Percentiles rank a stretch among this genome's conserved stretches.
phyloP scores from a whole-genome alignment of 2,888 invertebrate species.

The Lithosia quadra region DNA sequence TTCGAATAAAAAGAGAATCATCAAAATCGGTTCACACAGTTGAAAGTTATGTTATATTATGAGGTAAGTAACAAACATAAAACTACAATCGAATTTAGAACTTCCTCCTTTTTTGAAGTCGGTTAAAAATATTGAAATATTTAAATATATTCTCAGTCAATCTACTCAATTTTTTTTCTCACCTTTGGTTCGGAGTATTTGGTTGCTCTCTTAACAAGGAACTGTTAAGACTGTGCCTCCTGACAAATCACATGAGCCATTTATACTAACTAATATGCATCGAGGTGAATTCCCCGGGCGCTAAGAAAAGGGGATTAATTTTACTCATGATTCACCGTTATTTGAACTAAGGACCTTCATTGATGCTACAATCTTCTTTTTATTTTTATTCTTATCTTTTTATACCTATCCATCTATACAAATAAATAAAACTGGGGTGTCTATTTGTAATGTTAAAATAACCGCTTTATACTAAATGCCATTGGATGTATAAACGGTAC shows the following conservation, averaged over 20 bases:
- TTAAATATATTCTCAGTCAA: not conserved
- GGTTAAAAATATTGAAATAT: not conserved
- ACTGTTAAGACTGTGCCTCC: conserved; percentile 28
- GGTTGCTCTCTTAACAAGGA: conserved; percentile 17
- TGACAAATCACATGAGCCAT: conserved; percentile 9
- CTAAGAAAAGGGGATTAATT: conserved; percentile 19
- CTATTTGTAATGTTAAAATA: no score
- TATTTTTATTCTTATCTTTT: not conserved
- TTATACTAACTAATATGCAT: conserved; percentile 27
- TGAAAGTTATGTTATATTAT: no score
- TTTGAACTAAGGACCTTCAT: not conserved
- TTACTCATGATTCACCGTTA: not conserved
- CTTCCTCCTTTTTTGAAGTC: no score
- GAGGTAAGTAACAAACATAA: no score
- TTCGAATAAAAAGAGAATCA: no score
- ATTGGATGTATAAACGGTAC: no score
- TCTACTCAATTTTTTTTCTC: not conserved
- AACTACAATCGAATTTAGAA: no score
- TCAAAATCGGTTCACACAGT: no score
- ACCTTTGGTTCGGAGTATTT: conserved; percentile 14
- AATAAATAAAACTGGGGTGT: no score
- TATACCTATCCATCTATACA: no score
- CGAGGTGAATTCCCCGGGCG: conserved; percentile 34
- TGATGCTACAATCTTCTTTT: not conserved
- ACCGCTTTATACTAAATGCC: no score